These are phyloP conservation scores for Acanthornis magna DNA, from an alignment of 2,797 vertebrate genomes.

Conservation along the genomic window DNA sequence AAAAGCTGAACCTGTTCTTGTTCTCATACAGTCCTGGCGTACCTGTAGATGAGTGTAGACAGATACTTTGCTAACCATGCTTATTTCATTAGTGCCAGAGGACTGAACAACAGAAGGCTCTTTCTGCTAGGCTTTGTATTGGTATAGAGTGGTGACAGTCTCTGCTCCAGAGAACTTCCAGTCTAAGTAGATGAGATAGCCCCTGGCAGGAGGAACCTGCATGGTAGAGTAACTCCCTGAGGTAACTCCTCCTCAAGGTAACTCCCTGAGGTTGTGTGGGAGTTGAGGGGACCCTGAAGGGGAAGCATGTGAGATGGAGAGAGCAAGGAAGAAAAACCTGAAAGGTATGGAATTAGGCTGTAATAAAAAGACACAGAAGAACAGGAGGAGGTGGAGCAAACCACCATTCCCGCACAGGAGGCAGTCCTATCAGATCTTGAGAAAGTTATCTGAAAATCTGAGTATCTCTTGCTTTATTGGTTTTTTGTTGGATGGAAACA, in stretches of 20 bases:
- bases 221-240: not conserved
- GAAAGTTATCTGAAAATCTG: not conserved
- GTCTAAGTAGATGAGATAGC: not conserved
- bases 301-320: not conserved
- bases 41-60: not conserved
- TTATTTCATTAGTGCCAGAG: not conserved
- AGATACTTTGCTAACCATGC: not conserved
- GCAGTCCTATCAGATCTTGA: not conserved
- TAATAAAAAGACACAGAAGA: not conserved
- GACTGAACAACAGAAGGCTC: not conserved
- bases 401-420: not conserved
- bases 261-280: not conserved
- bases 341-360: not conserved
- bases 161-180: not conserved
- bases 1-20: not conserved
- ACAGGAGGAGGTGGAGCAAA: not conserved
- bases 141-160: not conserved
- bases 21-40: not conserved
- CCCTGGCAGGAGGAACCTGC: not conserved
- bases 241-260: not conserved
- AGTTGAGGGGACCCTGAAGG: not conserved
- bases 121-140: not conserved
- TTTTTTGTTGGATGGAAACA: not conserved
- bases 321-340: conserved; percentile 24
- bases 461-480: not conserved